Conservation (phyloP, 1,140 invertebrate genomes). For the Cryptotermes secundus region DNA sequence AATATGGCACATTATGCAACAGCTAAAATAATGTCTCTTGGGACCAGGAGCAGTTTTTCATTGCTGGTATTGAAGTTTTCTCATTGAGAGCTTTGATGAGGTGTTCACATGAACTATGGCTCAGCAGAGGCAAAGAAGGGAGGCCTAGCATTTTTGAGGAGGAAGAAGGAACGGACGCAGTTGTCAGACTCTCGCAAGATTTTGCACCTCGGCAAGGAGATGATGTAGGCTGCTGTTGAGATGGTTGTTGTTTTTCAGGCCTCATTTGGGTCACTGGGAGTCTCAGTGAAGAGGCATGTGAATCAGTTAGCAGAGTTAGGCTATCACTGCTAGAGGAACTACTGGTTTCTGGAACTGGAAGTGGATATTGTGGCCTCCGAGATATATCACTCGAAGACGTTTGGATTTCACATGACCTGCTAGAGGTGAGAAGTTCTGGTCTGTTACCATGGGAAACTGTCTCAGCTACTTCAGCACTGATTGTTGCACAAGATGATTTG, state of each 20-base stretch:
- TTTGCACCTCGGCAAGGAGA: neutral
- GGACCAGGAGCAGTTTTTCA: slow-evolving; percentile 40
- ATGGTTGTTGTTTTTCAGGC: neutral
- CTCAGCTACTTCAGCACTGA: slow-evolving; percentile 12
- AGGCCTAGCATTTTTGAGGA: slow-evolving; percentile 31
- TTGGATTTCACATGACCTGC: neutral
- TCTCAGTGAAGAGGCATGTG: neutral
- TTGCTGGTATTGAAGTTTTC: slow-evolving; percentile 32
- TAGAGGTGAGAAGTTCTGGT: neutral
- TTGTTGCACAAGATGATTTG: neutral
- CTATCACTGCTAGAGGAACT: neutral
- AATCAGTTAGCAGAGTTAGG: neutral
- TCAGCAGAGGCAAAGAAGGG: slow-evolving; percentile 34
- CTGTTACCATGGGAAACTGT: neutral
- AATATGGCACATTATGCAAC: slow-evolving; percentile 5
- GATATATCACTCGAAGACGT: neutral
- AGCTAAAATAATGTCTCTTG: slow-evolving; percentile 41
- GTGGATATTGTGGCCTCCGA: slow-evolving; percentile 23
- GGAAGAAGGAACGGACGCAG: neutral
- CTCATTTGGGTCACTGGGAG: neutral
- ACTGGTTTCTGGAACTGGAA: neutral
- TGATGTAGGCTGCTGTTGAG: neutral
- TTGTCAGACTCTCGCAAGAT: neutral
- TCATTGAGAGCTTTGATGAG: slow-evolving; percentile 34
- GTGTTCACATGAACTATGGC: slow-evolving; percentile 36